Percentiles rank a stretch among this genome's conserved stretches.
Evolutionary conservation across 1,140 invertebrate species (phyloP).

Genomic region (Ptiloglossa arizonensis): DNA sequence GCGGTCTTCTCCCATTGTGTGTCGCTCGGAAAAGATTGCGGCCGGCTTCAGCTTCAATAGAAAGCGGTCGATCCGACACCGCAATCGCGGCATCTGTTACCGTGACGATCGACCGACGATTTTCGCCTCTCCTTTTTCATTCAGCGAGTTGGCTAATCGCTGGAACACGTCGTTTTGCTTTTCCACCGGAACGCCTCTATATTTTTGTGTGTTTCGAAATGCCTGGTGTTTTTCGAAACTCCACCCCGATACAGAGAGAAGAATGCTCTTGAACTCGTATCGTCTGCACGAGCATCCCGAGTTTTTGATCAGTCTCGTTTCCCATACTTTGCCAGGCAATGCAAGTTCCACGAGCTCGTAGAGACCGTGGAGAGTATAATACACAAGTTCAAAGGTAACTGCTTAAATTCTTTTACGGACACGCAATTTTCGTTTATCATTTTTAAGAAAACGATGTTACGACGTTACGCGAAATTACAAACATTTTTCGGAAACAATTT

Average conservation of each 20-base stretch:
- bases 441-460: no score
- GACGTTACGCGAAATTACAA: no score
- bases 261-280: neutral
- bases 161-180: constrained; percentile 35
- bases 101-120: constrained; percentile 53
- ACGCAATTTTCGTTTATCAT: no score
- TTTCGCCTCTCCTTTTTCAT: constrained; percentile 43
- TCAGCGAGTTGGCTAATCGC: constrained; percentile 42
- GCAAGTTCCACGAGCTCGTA: no score
- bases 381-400: no score
- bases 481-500: no score
- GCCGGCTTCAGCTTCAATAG: constrained; percentile 37
- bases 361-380: no score
- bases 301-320: no score
- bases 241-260: neutral
- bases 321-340: no score
- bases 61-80: constrained; percentile 49
- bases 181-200: constrained; percentile 20
- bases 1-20: constrained; percentile 7
- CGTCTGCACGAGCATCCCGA: no score
- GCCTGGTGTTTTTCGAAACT: neutral
- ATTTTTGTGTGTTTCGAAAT: neutral
- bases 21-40: constrained; percentile 42
- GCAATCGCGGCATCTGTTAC: constrained; percentile 49
- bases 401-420: no score